Percentiles rank a stretch among this genome's conserved stretches.
Conservation (phyloP, 2,113 vertebrate genomes). For the Sinosuthora webbiana region DNA sequence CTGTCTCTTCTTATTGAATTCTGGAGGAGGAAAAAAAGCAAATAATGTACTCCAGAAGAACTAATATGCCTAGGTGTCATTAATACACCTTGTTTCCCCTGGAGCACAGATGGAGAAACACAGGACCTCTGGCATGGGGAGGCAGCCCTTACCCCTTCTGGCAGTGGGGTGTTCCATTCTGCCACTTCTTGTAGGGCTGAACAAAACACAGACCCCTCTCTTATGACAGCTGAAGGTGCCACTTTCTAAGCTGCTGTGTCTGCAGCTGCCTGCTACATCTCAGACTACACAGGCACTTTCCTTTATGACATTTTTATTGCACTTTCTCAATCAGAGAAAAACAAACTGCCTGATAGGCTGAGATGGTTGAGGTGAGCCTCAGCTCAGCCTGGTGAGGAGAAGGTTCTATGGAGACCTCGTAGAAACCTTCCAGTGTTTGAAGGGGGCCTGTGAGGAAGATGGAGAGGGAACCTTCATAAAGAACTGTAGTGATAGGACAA, state of each 20-base stretch:
- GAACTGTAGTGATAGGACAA: background rate
- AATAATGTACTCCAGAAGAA: background rate
- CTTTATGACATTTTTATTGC: background rate
- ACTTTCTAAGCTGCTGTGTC: background rate
- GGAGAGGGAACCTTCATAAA: background rate
- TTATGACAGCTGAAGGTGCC: background rate
- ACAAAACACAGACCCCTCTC: background rate
- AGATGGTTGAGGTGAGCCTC: background rate
- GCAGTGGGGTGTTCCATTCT: background rate
- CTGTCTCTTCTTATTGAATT: background rate
- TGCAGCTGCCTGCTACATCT: background rate
- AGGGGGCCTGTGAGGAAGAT: background rate
- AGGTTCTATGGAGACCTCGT: accelerated
- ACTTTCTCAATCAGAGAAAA: background rate
- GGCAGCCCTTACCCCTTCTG: background rate
- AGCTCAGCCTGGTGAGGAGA: background rate
- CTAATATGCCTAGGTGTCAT: accelerated
- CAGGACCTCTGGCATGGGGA: background rate
- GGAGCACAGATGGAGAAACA: background rate
- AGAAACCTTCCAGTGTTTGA: background rate
- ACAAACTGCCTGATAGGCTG: background rate
- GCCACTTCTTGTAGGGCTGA: background rate
- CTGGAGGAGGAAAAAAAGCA: accelerated
- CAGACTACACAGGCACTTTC: background rate
- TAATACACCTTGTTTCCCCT: background rate